A percentile compares a stretch with the other conserved stretches of the same genome.
Conservation (phyloP, 2,888 invertebrate species). For the Dioctria rufipes region DNA sequence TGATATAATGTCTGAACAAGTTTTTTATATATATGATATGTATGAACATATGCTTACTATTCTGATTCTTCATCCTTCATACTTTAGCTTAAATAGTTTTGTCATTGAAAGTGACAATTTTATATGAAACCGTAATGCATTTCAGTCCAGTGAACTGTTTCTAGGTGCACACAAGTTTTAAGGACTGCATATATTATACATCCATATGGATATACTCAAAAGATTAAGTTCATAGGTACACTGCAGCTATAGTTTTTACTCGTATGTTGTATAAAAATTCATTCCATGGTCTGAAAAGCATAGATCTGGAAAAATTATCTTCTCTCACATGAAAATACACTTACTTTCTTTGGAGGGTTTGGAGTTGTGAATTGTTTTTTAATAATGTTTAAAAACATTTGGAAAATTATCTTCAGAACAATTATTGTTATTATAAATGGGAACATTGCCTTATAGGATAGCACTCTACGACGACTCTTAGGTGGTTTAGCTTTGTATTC, state of each 20-base stretch:
- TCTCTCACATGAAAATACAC: slow-evolving; percentile 11
- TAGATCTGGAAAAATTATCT: slow-evolving; percentile 17
- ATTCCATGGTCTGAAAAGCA: slow-evolving; percentile 8
- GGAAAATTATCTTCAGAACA: slow-evolving; percentile 35
- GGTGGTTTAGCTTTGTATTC: too few relatives aligned
- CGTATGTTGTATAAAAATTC: neutral
- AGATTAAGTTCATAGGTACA: too few relatives aligned
- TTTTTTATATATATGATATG: neutral
- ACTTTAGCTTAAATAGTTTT: slow-evolving; percentile 11
- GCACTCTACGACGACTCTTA: too few relatives aligned
- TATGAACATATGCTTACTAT: neutral
- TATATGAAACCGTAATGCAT: slow-evolving; percentile 18
- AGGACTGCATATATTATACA: too few relatives aligned
- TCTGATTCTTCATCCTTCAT: neutral
- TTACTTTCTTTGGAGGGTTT: slow-evolving; percentile 6
- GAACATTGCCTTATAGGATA: too few relatives aligned
- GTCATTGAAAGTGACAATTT: slow-evolving; percentile 34
- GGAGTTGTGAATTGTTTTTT: slow-evolving; percentile 16
- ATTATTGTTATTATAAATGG: slow-evolving; percentile 21
- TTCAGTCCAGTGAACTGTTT: neutral
- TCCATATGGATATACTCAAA: too few relatives aligned
- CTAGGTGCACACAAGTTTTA: too few relatives aligned
- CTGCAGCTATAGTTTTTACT: too few relatives aligned
- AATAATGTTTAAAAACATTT: slow-evolving; percentile 33
- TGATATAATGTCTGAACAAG: neutral